Percentiles rank a stretch among this genome's conserved stretches.
Conservation (phyloP, 2,797 vertebrate species). For the Fratercula arctica region DNA sequence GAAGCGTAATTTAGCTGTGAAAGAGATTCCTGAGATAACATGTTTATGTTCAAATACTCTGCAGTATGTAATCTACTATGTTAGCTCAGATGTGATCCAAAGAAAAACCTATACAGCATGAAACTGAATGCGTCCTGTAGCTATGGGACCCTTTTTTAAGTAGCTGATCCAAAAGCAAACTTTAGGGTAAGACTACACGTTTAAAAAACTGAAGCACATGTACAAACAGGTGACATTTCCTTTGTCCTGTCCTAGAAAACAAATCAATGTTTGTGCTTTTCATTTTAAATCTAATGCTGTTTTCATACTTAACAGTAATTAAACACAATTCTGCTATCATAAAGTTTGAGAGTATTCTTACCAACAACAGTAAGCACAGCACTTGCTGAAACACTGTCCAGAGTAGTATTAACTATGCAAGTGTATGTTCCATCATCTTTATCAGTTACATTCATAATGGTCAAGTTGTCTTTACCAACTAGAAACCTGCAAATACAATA, state of each 20-base stretch:
- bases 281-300: not conserved
- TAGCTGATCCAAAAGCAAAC: not conserved
- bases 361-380: constrained; percentile 93
- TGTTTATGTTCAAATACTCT: not conserved
- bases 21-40: not conserved
- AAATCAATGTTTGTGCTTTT: not conserved
- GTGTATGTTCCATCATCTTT: constrained; percentile 90
- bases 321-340: not conserved
- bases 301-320: constrained; percentile 7
- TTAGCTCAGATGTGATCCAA: not conserved
- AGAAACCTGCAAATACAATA: constrained; percentile 81
- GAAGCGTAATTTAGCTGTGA: not conserved
- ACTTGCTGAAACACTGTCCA: constrained; percentile 93
- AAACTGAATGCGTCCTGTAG: not conserved
- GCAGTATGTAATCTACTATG: not conserved
- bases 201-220: not conserved
- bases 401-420: constrained; percentile 91
- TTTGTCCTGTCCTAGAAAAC: not conserved
- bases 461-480: constrained; percentile 86
- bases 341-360: constrained; percentile 74
- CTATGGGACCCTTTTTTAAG: not conserved
- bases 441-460: constrained; percentile 87
- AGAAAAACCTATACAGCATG: not conserved
- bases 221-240: not conserved
- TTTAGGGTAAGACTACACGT: not conserved